These are phyloP conservation scores for Iphiclides podalirius DNA, from an alignment of 2,888 invertebrate species.

Conservation along the genomic window DNA sequence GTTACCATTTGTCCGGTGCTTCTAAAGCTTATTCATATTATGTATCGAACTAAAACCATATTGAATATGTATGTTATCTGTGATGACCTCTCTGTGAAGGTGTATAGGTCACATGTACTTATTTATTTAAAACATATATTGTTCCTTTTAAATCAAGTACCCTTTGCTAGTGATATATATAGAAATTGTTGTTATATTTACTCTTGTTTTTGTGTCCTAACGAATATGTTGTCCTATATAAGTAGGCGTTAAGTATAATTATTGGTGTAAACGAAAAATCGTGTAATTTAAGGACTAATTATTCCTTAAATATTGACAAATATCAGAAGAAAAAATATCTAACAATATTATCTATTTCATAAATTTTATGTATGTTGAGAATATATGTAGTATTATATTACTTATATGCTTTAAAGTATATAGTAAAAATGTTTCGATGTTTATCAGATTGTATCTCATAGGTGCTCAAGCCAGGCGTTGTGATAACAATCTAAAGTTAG, in stretches of 20 bases:
- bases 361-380: slow-evolving; percentile 2
- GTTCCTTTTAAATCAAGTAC: slow-evolving; percentile 18
- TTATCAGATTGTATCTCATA: slow-evolving; percentile 20
- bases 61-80: no score
- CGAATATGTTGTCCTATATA: no score
- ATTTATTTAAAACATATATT: slow-evolving; percentile 11
- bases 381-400: neutral
- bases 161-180: slow-evolving; percentile 13
- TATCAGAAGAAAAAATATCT: neutral
- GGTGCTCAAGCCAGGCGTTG: slow-evolving; percentile 7
- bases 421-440: slow-evolving; percentile 10
- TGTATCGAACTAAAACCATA: neutral
- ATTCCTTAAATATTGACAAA: slow-evolving; percentile 1
- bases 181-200: slow-evolving; percentile 13
- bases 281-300: slow-evolving; percentile 2
- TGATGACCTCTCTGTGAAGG: no score
- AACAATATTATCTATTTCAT: neutral
- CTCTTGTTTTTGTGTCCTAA: slow-evolving; percentile 12
- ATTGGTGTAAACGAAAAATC: neutral
- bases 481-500: no score
- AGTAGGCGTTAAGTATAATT: slow-evolving; percentile 6
- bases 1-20: slow-evolving; percentile 29
- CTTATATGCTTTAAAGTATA: slow-evolving; percentile 22
- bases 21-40: slow-evolving; percentile 8
- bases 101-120: neutral